Evolutionary conservation across 2,888 invertebrate genomes (phyloP).

Genomic region (Diogma glabrata): DNA sequence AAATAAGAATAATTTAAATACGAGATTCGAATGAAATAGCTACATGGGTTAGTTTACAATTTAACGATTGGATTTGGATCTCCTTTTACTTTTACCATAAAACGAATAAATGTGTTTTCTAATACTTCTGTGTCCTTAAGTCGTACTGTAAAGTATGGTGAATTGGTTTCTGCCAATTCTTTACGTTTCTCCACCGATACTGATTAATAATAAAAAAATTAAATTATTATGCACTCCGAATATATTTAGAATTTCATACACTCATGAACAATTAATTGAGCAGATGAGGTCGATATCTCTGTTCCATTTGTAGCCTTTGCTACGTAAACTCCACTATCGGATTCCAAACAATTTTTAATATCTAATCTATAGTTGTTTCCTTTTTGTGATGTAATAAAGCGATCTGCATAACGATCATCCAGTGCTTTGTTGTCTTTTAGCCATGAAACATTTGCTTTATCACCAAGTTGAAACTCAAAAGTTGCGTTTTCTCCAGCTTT

Average conservation of each 20-base stretch:
- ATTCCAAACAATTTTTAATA: slow-evolving; percentile 60
- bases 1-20: slow-evolving; percentile 6
- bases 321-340: slow-evolving; percentile 82
- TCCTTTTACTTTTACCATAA: slow-evolving; percentile 79
- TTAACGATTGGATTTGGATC: slow-evolving; percentile 80
- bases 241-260: slow-evolving; percentile 45
- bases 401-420: slow-evolving; percentile 61
- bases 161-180: slow-evolving; percentile 54
- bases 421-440: slow-evolving; percentile 77
- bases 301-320: slow-evolving; percentile 72
- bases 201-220: neutral
- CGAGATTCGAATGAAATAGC: neutral
- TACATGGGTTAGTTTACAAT: slow-evolving; percentile 56
- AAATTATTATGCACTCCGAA: neutral
- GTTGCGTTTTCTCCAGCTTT: slow-evolving; percentile 71
- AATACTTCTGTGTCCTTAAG: slow-evolving; percentile 80
- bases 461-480: slow-evolving; percentile 65
- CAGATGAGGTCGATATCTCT: slow-evolving; percentile 74
- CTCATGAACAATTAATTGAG: slow-evolving; percentile 75
- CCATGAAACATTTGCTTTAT: slow-evolving; percentile 63
- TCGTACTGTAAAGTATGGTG: slow-evolving; percentile 73
- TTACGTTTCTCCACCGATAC: slow-evolving; percentile 19
- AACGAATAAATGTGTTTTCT: slow-evolving; percentile 74
- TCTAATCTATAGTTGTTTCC: slow-evolving; percentile 57
- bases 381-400: slow-evolving; percentile 50